Evolutionary conservation across 2,113 vertebrate genomes (phyloP), one percentile per base, ranked within the genome.

Genomic region (Saiga tatarica): DNA sequence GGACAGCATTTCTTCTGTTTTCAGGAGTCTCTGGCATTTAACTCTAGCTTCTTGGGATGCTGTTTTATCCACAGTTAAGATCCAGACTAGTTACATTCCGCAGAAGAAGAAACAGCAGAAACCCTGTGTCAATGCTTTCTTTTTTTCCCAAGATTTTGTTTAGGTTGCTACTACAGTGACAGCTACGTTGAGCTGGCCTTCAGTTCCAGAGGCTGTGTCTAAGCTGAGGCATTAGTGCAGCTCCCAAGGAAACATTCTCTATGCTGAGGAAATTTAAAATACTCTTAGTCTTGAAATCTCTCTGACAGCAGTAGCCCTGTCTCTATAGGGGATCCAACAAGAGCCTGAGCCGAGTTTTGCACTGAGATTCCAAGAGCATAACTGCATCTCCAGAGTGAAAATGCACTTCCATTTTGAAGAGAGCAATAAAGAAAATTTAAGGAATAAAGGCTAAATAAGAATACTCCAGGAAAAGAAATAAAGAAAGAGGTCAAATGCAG

Each of bases 201-300:
- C 33, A 95, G 82, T 98, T 98, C 71, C 81, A 95, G 88, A 53
- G 0, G 2, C 82, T 23, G 7, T 93, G 79, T 82, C 33, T 92
- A 92, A 89, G 30, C 30, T 39, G 62, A n/a, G 62, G 88, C 67
- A 84, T 92, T 98, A 95, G 39, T 96, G 19, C 25, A 79, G 39
- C 36, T 59, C 98, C 87, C 57, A 87, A 60, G 11, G 67, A 97
- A 98, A 33, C 84, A 84, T 26, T 83, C 83, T 98, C 94, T 92
- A 7, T 30, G 1, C 33, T 0, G 87, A 13, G 93, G 94, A 98
- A 98, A 98, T 98, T 97, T 95, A 98, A 98, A 98, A 97, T 97
- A 89, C 89, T 81, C 55, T 98, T 97, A 97, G 82, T 96, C 88
- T 97, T 84, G 97, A 98, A 98, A 95, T 98, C 95, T 98, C 98